Percentiles rank a stretch among this genome's conserved stretches.
These are phyloP conservation scores for Bathynomus jamesi DNA, from an alignment of 1,140 invertebrate species.

Conservation along the genomic window DNA sequence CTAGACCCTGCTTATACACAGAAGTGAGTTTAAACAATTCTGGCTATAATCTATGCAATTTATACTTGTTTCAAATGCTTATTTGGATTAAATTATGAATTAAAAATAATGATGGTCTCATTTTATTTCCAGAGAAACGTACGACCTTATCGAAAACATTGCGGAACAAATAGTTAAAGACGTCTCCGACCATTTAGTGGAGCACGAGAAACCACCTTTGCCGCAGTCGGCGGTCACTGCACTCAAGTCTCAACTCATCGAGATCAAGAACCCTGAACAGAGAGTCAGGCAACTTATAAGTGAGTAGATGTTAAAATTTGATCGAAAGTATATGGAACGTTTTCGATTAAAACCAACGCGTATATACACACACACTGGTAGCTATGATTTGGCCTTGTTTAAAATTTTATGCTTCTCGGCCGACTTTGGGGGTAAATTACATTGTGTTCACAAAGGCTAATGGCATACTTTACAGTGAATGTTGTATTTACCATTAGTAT, in stretches of 20 bases:
- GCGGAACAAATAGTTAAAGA: conserved; percentile 63
- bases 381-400: too few species aligned
- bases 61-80: not conserved
- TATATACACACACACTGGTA: too few species aligned
- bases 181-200: conserved; percentile 53
- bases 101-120: not conserved
- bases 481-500: too few species aligned
- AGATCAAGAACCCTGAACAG: conserved; percentile 58
- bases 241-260: conserved; percentile 59
- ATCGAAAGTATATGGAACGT: not conserved
- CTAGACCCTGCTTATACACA: conserved; percentile 24
- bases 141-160: conserved; percentile 55
- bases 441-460: too few species aligned
- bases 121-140: conserved; percentile 51
- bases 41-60: not conserved
- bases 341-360: too few species aligned
- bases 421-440: too few species aligned
- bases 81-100: too few species aligned
- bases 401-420: too few species aligned
- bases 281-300: conserved; percentile 63
- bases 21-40: conserved; percentile 7
- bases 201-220: conserved; percentile 44
- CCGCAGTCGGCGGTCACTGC: conserved; percentile 41
- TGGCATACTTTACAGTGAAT: too few species aligned
- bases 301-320: conserved; percentile 48